Percentiles rank a stretch among this genome's conserved stretches.
Conservation (phyloP, 1,140 invertebrate species). For the Scaptodrosophila lebanonensis region DNA sequence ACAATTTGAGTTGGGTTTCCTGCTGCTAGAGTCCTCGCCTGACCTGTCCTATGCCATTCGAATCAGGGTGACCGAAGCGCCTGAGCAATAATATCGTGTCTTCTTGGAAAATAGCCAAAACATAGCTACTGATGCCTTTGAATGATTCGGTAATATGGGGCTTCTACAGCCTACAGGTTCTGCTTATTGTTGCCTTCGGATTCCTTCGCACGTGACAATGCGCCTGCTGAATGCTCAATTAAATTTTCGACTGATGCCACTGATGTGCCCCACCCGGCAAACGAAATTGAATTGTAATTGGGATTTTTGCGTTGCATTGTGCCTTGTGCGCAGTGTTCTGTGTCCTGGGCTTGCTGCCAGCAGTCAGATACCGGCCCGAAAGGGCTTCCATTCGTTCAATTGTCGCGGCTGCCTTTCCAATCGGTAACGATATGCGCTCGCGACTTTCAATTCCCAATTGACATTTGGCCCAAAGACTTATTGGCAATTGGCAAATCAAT, state of each 20-base stretch:
- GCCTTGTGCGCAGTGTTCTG: no score
- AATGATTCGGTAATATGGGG: no score
- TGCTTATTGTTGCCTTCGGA: constrained; percentile 15
- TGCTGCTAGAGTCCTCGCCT: constrained; percentile 15
- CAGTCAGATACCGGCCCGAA: not conserved
- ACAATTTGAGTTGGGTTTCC: constrained; percentile 52
- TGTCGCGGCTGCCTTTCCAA: constrained; percentile 27
- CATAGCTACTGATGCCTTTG: no score
- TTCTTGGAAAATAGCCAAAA: no score
- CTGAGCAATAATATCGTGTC: no score
- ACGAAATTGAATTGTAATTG: constrained; percentile 42
- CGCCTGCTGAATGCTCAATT: constrained; percentile 72
- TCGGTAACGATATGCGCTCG: constrained; percentile 10
- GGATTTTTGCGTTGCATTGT: constrained; percentile 50
- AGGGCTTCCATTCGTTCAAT: no score
- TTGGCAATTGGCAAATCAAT: constrained; percentile 22
- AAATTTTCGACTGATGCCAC: constrained; percentile 52
- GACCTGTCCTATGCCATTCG: no score
- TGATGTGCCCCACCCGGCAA: not conserved
- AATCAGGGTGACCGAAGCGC: no score
- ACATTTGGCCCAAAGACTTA: constrained; percentile 15
- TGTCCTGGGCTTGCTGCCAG: not conserved
- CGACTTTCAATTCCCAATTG: not conserved
- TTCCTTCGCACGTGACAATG: constrained; percentile 58
- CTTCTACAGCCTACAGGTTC: constrained; percentile 17